Base-by-base conservation (phyloP, 2,888 invertebrate species). In the Chrysolina americana region DNA sequence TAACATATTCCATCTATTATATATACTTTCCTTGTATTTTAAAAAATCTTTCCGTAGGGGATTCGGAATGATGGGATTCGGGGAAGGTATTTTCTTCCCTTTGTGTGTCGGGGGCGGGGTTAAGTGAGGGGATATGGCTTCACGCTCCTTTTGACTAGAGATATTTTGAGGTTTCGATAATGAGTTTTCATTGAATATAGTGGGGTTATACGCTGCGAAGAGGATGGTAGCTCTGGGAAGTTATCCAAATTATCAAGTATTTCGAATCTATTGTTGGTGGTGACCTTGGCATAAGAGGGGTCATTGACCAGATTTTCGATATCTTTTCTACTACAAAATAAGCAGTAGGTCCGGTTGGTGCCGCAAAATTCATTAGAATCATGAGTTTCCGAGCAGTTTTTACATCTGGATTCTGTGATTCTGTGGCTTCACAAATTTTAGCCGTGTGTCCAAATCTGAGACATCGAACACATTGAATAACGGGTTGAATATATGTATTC, bases 401-500 rank as follows among this genome's bases (percentile, higher is more conserved):
- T 59, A 19, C 59, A 59, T 59, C 59, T n/a, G n/a, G n/a, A n/a
- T n/a, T n/a, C n/a, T n/a, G n/a, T 11, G 59, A 59, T 19, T 59
- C 59, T 59, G 15, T 59, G 10, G 59, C 59, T 59, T 59, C 19
- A 59, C 59, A 19, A 17, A 59, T 59, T 19, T 59, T 19, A 59
- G 59, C 59, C 5, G 59, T 59, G 10, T 59, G 59, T 13, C 28
- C 63, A 63, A 63, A 63, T 28, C 36, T 63, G 28, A 28, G 63
- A 63, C 63, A 63, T 36, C 63, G 63, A 21, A 63, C 28, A n/a
- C 10, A 63, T 63, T 63, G 63, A 11, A 63, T 63, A 11, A 63
- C 63, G 28, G 63, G 63, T 28, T 63, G 28, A 11, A 63, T 63
- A 28, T 63, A 63, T 28, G 23, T 63, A 28, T 63, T 36, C 41